A percentile compares a stretch with the other conserved stretches of the same genome.
Conservation (phyloP, 2,113 vertebrate genomes). For the Amazona vittata region DNA sequence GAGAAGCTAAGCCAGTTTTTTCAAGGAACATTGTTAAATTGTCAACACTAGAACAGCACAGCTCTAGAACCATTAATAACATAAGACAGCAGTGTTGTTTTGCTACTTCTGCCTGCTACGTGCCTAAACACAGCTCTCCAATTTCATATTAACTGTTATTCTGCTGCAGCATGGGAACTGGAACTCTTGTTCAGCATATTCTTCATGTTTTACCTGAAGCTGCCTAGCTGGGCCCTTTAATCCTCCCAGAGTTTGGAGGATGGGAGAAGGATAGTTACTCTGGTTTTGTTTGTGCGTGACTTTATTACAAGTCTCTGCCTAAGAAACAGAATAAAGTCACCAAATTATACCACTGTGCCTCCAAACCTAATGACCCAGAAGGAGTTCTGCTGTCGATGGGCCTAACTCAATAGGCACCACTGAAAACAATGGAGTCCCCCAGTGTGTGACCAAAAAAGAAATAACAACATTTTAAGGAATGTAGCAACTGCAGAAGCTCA, state of each 20-base stretch:
- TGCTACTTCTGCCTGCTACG: background rate
- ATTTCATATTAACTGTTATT: background rate
- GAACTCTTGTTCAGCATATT: background rate
- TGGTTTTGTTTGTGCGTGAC: background rate
- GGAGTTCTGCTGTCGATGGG: slow-evolving; percentile 56
- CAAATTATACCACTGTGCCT: slow-evolving; percentile 46
- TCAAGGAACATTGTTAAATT: slow-evolving; percentile 50
- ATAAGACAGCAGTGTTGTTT: background rate
- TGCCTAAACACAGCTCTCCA: background rate
- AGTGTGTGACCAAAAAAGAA: slow-evolving; percentile 69
- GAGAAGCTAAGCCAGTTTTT: background rate
- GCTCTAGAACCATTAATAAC: background rate
- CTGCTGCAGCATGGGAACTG: background rate
- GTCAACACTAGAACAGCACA: slow-evolving; percentile 15
- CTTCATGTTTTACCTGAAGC: background rate
- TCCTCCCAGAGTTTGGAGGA: background rate
- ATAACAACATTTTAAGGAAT: slow-evolving; percentile 66
- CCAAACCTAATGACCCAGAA: slow-evolving; percentile 57
- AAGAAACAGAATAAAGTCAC: slow-evolving; percentile 39
- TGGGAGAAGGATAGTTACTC: background rate
- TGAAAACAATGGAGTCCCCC: slow-evolving; percentile 67
- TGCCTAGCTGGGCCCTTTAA: background rate
- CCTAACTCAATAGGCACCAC: slow-evolving; percentile 69
- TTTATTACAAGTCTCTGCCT: slow-evolving; percentile 23
- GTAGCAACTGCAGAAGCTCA: slow-evolving; percentile 68